These are phyloP conservation scores for Acleris sparsana DNA, from an alignment of 2,888 invertebrate genomes.

Conservation along the genomic window DNA sequence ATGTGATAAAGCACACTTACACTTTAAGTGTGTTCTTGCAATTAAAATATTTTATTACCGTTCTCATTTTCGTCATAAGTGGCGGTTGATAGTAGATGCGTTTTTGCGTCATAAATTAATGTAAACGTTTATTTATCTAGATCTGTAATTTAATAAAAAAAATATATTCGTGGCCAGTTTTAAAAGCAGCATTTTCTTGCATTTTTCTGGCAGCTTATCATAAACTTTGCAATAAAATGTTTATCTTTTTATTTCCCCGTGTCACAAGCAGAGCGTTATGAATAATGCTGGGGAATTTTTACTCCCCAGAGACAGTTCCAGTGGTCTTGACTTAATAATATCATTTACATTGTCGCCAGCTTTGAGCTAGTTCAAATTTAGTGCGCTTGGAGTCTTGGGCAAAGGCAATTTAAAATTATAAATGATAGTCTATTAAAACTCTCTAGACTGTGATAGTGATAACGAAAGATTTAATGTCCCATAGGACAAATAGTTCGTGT, in stretches of 20 bases:
- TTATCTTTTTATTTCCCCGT: neutral
- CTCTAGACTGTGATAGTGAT: neutral
- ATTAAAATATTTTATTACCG: too few species aligned
- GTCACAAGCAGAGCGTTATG: neutral
- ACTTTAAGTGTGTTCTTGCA: too few species aligned
- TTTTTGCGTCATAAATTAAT: too few species aligned
- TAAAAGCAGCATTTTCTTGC: neutral
- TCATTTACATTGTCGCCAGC: conserved; percentile 1
- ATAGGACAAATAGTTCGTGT: too few species aligned
- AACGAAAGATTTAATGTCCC: neutral
- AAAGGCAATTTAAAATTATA: neutral
- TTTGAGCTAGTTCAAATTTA: conserved; percentile 1
- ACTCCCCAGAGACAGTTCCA: neutral
- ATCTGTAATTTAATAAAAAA: too few species aligned
- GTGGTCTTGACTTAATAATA: conserved; percentile 3
- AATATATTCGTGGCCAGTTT: neutral
- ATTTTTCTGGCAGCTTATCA: conserved; percentile 3
- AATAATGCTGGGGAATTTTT: conserved; percentile 6
- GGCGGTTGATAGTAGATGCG: too few species aligned
- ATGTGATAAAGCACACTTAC: too few species aligned
- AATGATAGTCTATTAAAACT: neutral
- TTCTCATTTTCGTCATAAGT: too few species aligned
- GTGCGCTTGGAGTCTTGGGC: neutral
- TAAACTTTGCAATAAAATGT: conserved; percentile 1
- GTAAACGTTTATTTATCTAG: too few species aligned